These are phyloP conservation scores for Triplophysa bombifrons DNA, from an alignment of 2,797 vertebrate species.

Conservation along the genomic window DNA sequence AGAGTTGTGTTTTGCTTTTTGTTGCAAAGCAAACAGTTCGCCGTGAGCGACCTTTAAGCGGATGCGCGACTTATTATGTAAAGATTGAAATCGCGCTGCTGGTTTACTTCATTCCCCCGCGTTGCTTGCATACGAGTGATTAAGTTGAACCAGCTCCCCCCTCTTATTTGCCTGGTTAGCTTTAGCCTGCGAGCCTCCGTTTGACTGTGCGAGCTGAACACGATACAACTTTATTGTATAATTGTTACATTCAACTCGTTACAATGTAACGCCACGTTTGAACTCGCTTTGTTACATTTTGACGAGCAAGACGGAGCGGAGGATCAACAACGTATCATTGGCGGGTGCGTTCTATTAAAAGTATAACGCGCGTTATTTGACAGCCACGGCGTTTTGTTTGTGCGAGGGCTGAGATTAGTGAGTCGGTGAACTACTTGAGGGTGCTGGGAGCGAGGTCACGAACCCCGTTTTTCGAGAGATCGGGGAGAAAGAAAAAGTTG, in stretches of 20 bases:
- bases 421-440: conserved; percentile 34
- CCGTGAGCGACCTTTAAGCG: conserved; percentile 16
- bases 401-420: conserved; percentile 30
- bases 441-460: conserved; percentile 2
- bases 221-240: conserved; percentile 23
- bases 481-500: conserved; percentile 24
- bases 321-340: conserved; percentile 4
- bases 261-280: neutral
- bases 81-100: neutral
- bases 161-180: conserved; percentile 54
- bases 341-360: conserved; percentile 4
- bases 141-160: conserved; percentile 56
- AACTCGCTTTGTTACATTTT: neutral
- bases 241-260: neutral
- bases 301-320: neutral
- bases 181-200: conserved; percentile 47
- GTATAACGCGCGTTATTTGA: conserved; percentile 16
- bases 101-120: conserved; percentile 30
- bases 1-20: conserved; percentile 28
- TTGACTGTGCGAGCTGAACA: conserved; percentile 7
- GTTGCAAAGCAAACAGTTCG: conserved; percentile 9
- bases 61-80: conserved; percentile 1
- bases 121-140: conserved; percentile 35
- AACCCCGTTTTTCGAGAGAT: conserved; percentile 6
- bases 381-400: neutral